These are phyloP conservation scores for Heliconius ismenius DNA, from an alignment of 2,888 invertebrate species.

Conservation along the genomic window DNA sequence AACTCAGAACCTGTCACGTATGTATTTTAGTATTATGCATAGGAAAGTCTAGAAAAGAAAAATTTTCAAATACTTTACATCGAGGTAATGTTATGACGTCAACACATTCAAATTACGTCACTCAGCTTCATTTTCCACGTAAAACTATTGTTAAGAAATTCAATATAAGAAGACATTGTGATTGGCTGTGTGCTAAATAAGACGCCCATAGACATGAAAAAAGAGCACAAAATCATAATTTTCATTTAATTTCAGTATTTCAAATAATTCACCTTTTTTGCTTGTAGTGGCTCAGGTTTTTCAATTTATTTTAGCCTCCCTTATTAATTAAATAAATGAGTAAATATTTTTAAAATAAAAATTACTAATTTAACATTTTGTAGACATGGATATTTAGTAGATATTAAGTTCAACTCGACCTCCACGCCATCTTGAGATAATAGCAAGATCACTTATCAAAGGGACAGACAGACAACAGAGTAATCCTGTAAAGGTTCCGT, in stretches of 20 bases:
- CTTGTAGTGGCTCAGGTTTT: no score
- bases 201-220: background rate
- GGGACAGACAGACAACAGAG: no score
- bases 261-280: no score
- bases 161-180: slow-evolving; percentile 1
- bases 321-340: background rate
- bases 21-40: background rate
- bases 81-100: background rate
- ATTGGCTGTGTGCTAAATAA: background rate
- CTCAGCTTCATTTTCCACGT: background rate
- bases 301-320: slow-evolving; percentile 2
- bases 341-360: no score
- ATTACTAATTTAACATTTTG: no score
- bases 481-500: background rate
- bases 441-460: no score
- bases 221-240: background rate
- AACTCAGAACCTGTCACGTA: no score
- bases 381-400: no score
- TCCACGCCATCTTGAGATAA: no score
- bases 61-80: background rate
- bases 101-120: background rate
- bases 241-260: background rate
- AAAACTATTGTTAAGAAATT: slow-evolving; percentile 20
- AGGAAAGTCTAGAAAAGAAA: background rate
- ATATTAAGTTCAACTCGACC: no score